These are phyloP conservation scores for Gambusia yucatana DNA, from an alignment of 2,797 vertebrate species.

Conservation along the genomic window DNA sequence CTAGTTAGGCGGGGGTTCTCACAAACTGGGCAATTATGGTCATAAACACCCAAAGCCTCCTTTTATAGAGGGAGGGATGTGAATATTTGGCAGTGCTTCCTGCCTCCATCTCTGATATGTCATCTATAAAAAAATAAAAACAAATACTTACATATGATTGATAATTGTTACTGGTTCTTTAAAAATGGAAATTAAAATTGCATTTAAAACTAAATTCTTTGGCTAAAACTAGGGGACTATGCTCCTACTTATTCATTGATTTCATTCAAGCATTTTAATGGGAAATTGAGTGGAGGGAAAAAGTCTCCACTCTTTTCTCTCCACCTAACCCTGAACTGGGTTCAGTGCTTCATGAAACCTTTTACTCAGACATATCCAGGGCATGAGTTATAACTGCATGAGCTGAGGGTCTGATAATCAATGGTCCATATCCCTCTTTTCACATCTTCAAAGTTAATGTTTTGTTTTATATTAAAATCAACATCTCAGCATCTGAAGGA, in stretches of 20 bases:
- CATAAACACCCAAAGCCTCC: conserved; percentile 34
- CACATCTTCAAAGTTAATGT: background rate
- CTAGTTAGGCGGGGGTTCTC: conserved; percentile 48
- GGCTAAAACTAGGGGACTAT: background rate
- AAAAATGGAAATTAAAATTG: background rate
- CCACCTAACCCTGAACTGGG: background rate
- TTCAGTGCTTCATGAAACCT: background rate
- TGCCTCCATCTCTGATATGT: background rate
- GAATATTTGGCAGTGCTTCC: background rate
- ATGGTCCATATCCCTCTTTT: background rate
- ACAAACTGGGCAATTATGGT: conserved; percentile 23
- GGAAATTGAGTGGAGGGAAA: background rate
- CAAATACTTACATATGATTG: too few species aligned
- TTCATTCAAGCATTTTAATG: background rate
- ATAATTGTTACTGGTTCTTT: background rate
- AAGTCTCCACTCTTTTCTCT: background rate
- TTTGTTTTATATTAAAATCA: background rate
- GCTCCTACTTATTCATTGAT: background rate
- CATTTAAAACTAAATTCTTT: background rate
- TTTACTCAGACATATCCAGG: background rate
- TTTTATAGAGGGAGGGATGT: conserved; percentile 8
- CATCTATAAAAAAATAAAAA: background rate
- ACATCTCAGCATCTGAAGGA: background rate
- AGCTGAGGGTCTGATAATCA: background rate
- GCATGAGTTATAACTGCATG: background rate